Evolutionary conservation across 1,140 invertebrate species (phyloP).

Genomic region (Thaumatotibia leucotreta): DNA sequence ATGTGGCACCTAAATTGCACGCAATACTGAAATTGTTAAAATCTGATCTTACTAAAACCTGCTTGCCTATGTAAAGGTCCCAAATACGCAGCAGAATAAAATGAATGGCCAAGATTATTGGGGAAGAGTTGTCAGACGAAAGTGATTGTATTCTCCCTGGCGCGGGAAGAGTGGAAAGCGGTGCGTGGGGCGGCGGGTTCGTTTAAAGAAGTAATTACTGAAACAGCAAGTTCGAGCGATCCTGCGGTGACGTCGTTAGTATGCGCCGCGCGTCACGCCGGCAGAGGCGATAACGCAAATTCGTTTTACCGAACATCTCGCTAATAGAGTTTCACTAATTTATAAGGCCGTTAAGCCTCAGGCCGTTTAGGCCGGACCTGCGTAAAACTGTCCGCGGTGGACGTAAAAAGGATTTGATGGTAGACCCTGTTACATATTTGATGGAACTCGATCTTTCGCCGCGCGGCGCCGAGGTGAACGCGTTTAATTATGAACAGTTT

Average conservation of each 20-base stretch:
- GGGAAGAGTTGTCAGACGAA: conserved; percentile 42
- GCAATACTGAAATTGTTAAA: background rate
- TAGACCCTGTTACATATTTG: conserved; percentile 69
- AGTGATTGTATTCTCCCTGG: conserved; percentile 41
- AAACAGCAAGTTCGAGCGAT: conserved; percentile 54
- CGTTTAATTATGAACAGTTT: conserved; percentile 65
- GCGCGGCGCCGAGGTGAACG: conserved; percentile 41
- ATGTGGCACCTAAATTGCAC: no score
- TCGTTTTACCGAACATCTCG: conserved; percentile 73
- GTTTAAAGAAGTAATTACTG: conserved; percentile 73
- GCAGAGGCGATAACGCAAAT: conserved; percentile 73
- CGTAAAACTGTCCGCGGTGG: conserved; percentile 64
- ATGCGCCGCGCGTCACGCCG: conserved; percentile 57
- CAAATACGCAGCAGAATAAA: conserved; percentile 29
- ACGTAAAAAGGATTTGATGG: conserved; percentile 71
- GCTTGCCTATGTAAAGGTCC: conserved; percentile 27
- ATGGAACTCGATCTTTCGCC: conserved; percentile 60
- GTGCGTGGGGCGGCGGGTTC: conserved; percentile 36
- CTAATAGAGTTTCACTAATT: conserved; percentile 77
- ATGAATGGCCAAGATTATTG: conserved; percentile 45
- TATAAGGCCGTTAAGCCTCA: conserved; percentile 69
- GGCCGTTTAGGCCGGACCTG: conserved; percentile 43
- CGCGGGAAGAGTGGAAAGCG: background rate
- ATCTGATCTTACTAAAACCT: background rate
- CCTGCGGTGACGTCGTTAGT: conserved; percentile 52